Base-by-base conservation (phyloP, 2,888 invertebrate species). In the Automeris io region DNA sequence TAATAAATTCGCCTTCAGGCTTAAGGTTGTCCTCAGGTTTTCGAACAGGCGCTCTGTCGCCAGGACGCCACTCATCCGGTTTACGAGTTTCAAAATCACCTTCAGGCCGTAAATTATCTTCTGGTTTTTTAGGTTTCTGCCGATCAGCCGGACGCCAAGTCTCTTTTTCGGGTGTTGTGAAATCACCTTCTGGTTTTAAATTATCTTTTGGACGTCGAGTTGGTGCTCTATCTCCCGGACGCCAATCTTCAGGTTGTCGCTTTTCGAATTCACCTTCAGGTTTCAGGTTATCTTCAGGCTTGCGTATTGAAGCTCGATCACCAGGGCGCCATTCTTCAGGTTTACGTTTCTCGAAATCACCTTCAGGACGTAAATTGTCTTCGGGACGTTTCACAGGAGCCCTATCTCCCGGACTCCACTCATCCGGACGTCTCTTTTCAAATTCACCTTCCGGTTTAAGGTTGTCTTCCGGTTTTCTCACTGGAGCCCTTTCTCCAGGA, bases 281-380 rank as follows among this genome's bases (percentile, higher is more conserved):
- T 35, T 70, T 77, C 0, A 91, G 69, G 61, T 91, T 91, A 49
- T 82, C 91, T 49, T 83, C 70, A 0, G 91, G 91, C 22, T 72
- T 78, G 2, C 66, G 79, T 11, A 74, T 82, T 3, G 71, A 64
- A 1, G 85, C 87, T 26, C 88, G 57, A 34, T 89, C 88, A 24
- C 70, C 81, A 1, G 86, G 83, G 3, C 59, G 74, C 68, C 76
- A 80, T 49, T 76, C 68, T 2, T 74, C 74, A 2, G 67, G 70
- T 18, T 54, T 51, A 2, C 57, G 66, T 25, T 54, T 62, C 29
- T 70, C 67, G 49, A 89, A 89, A 4, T 87, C 87, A 1, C 90
- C 90, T 68, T 89, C 89, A 0, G 87, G 88, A 40, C 68, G 69
- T 1, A 90, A 57, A 52, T 90, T 90, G 54, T 90, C 89, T 25